Evolutionary conservation across 2,113 vertebrate genomes (phyloP).

Genomic region (Phrynocephalus versicolor): DNA sequence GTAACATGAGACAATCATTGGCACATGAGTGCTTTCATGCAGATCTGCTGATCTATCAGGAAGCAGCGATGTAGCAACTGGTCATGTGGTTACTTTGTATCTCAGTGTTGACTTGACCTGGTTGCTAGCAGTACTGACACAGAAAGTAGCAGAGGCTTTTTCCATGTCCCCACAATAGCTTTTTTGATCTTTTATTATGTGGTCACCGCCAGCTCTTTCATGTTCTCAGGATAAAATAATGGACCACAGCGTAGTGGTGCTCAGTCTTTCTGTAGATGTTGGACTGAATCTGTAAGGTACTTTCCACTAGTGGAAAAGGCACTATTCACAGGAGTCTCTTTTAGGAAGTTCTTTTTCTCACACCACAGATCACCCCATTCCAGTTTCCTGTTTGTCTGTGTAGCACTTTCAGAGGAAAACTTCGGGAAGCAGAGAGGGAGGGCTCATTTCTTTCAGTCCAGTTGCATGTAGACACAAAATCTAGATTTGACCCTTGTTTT

Average conservation of each 20-base stretch:
- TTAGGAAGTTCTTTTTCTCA: background rate
- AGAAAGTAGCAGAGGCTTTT: background rate
- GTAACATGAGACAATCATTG: background rate
- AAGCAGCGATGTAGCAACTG: background rate
- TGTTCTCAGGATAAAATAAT: background rate
- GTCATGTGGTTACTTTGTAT: background rate
- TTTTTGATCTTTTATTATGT: background rate
- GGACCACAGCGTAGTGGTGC: background rate
- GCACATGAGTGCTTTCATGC: background rate
- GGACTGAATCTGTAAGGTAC: background rate
- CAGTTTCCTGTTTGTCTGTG: background rate
- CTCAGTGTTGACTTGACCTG: background rate
- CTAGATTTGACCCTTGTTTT: background rate
- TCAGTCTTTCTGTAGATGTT: background rate
- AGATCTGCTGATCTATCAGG: background rate
- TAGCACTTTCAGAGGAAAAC: background rate
- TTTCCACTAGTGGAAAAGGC: background rate
- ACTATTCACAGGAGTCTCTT: too few species aligned
- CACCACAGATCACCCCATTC: background rate
- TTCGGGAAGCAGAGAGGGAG: background rate
- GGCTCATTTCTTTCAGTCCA: background rate
- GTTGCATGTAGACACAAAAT: background rate
- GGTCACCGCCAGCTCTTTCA: accelerated
- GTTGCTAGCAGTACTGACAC: background rate
- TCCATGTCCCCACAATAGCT: background rate